Evolutionary conservation across 2,888 invertebrate species (phyloP).

Genomic region (Mythimna ferrago): DNA sequence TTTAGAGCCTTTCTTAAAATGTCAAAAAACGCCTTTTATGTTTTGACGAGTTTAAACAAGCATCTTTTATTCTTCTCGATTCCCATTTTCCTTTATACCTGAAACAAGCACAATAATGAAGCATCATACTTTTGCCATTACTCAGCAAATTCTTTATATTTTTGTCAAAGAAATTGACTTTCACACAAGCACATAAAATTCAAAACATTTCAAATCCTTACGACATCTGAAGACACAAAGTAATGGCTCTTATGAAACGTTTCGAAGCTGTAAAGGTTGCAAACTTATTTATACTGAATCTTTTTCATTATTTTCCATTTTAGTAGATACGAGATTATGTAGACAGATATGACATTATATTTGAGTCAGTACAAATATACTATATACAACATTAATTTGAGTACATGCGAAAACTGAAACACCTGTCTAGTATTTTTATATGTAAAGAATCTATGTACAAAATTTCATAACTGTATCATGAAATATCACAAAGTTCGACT

Average conservation of each 20-base stretch:
- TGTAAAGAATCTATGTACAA: too few species aligned
- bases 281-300: conserved; percentile 71
- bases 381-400: too few species aligned
- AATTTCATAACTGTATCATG: too few species aligned
- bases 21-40: too few species aligned
- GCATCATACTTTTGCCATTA: background rate
- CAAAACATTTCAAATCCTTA: conserved; percentile 45
- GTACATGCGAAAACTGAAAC: too few species aligned
- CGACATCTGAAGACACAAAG: conserved; percentile 49
- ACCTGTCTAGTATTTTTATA: too few species aligned
- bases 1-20: too few species aligned
- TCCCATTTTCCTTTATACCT: background rate
- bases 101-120: background rate
- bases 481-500: too few species aligned
- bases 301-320: conserved; percentile 73
- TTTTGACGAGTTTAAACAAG: too few species aligned
- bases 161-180: conserved; percentile 28
- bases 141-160: conserved; percentile 2
- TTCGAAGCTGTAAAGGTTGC: conserved; percentile 62
- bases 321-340: conserved; percentile 55
- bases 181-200: conserved; percentile 43
- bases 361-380: too few species aligned
- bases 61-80: too few species aligned
- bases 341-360: conserved; percentile 52
- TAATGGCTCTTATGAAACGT: conserved; percentile 53